Conservation (phyloP, 2,113 vertebrate species). For the Ictalurus furcatus region DNA sequence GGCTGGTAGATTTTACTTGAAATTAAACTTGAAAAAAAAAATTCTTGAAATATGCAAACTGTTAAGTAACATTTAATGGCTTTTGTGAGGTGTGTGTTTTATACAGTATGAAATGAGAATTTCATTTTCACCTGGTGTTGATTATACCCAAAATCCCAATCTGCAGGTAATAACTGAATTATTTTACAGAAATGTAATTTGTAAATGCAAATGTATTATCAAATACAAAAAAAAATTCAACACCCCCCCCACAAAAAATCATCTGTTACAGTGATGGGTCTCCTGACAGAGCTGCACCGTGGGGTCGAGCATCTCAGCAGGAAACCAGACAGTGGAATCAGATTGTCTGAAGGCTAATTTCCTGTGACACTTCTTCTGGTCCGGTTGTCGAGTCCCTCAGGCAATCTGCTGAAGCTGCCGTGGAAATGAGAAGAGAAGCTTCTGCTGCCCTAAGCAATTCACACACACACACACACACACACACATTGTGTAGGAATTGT, state of each 20-base stretch:
- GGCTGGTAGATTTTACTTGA: not conserved
- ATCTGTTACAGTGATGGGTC: not conserved
- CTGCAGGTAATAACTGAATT: not conserved
- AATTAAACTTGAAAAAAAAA: not conserved
- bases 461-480: slow-evolving; percentile 31
- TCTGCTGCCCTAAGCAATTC: slow-evolving; percentile 17
- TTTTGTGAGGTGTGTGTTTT: not conserved
- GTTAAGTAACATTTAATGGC: not conserved
- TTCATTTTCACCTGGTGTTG: too few species aligned
- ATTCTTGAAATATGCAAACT: not conserved
- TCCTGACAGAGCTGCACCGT: slow-evolving; percentile 12
- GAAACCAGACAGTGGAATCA: slow-evolving; percentile 74
- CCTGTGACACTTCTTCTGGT: slow-evolving; percentile 67
- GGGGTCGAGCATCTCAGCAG: slow-evolving; percentile 29
- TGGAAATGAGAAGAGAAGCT: slow-evolving; percentile 49
- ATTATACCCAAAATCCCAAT: not conserved
- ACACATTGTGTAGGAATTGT: not conserved
- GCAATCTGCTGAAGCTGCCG: slow-evolving; percentile 59
- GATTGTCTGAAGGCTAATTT: slow-evolving; percentile 75
- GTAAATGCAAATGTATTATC: too few species aligned
- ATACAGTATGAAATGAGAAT: not conserved
- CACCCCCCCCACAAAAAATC: too few species aligned
- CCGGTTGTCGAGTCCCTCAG: slow-evolving; percentile 54
- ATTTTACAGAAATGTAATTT: not conserved
- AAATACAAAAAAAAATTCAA: too few species aligned